A percentile compares a stretch with the other conserved stretches of the same genome.
Conservation (phyloP, 2,888 invertebrate species). For the Amaurobius ferox region DNA sequence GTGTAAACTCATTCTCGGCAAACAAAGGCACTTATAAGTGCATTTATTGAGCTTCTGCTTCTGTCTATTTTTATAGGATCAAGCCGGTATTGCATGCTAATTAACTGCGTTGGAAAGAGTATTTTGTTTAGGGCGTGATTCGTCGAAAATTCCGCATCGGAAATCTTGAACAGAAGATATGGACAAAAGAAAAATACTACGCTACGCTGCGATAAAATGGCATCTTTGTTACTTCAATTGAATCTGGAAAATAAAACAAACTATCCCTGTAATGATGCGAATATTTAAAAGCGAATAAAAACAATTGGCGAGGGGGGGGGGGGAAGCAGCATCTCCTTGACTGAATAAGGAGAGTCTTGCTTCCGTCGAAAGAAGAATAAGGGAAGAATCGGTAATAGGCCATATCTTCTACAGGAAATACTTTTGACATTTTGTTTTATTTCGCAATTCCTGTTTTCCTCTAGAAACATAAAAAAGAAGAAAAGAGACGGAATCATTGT, state of each 20-base stretch:
- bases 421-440: not conserved
- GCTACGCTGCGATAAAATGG: conserved; percentile 17
- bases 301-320: not conserved
- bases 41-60: not conserved
- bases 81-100: not conserved
- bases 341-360: not conserved
- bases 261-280: conserved; percentile 3
- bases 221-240: conserved; percentile 27
- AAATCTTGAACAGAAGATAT: conserved; percentile 31
- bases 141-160: conserved; percentile 45
- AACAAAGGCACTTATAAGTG: not conserved
- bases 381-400: not conserved
- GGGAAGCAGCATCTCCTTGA: too few relatives aligned
- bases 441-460: not conserved
- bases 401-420: not conserved
- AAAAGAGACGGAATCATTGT: not conserved
- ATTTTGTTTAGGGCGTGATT: conserved; percentile 32
- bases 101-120: not conserved
- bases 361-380: not conserved
- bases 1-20: not conserved
- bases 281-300: conserved; percentile 10
- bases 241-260: conserved; percentile 3
- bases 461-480: not conserved
- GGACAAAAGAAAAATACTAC: conserved; percentile 33
- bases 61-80: not conserved